phyloP scores from a whole-genome alignment of 1,140 invertebrate species.

The Pantala flavescens region DNA sequence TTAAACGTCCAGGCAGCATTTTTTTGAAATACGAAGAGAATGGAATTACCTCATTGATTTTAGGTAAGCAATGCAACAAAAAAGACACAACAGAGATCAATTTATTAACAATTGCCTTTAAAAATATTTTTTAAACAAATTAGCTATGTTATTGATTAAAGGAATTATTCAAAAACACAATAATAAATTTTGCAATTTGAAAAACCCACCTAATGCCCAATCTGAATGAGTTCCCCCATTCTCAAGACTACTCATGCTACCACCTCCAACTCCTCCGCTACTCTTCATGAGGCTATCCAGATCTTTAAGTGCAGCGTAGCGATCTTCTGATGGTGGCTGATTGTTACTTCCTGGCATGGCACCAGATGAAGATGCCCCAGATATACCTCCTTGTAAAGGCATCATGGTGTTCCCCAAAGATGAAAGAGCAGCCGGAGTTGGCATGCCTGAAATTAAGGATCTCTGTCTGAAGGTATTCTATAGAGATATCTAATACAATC shows the following conservation, averaged over 20 bases:
- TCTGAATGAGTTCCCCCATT: background rate
- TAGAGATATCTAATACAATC: too few relatives aligned
- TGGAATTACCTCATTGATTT: too few relatives aligned
- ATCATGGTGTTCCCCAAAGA: conserved; percentile 14
- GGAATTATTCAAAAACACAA: too few relatives aligned
- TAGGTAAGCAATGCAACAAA: too few relatives aligned
- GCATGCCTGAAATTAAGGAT: conserved; percentile 27
- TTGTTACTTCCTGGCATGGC: background rate
- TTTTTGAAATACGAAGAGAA: too few relatives aligned
- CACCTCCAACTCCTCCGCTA: conserved; percentile 13
- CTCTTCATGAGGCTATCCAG: conserved; percentile 55
- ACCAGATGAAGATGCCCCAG: background rate
- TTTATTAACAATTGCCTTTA: too few relatives aligned
- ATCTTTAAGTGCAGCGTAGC: conserved; percentile 73
- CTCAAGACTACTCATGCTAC: background rate
- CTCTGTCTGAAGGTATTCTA: too few relatives aligned
- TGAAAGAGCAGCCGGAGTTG: conserved; percentile 32
- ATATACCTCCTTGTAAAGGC: conserved; percentile 16
- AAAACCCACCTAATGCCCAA: background rate
- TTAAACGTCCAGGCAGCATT: too few relatives aligned
- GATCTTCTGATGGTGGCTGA: conserved; percentile 52
- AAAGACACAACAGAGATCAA: too few relatives aligned
- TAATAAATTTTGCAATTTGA: too few relatives aligned
- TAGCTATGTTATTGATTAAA: too few relatives aligned
- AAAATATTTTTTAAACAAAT: too few relatives aligned